These are phyloP conservation scores for Odontophorus gujanensis DNA, from an alignment of 2,113 vertebrate species.

Conservation along the genomic window DNA sequence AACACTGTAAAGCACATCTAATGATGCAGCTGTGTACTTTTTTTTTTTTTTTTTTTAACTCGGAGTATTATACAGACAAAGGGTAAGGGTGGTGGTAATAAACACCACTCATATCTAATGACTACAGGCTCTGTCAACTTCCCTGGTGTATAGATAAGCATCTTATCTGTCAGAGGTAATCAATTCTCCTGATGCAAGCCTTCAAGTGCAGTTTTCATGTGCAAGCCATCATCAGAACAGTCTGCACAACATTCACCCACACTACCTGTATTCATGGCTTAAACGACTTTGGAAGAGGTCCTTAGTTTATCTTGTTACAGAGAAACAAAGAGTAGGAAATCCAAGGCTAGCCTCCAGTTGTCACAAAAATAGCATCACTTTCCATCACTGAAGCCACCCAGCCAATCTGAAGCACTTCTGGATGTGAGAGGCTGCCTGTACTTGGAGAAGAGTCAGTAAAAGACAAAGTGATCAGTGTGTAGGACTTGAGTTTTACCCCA, in stretches of 20 bases:
- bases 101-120: background rate
- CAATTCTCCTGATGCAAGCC: background rate
- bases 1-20: background rate
- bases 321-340: background rate
- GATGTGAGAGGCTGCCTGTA: background rate
- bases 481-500: background rate
- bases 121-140: background rate
- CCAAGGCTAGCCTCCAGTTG: background rate
- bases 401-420: rapidly evolving
- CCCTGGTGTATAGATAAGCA: background rate
- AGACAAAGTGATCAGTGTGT: background rate
- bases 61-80: background rate
- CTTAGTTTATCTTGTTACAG: background rate
- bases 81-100: background rate
- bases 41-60: background rate
- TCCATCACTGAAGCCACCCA: background rate
- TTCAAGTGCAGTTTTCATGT: background rate
- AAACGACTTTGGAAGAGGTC: background rate
- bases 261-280: rapidly evolving
- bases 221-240: no score
- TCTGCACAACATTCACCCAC: background rate
- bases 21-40: background rate
- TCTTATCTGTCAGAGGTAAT: rapidly evolving
- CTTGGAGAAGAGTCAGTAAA: background rate
- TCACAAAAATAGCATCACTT: background rate